Percentiles rank a stretch among this genome's conserved stretches.
Conservation (phyloP, 2,113 vertebrate genomes). For the Oostethus manadensis region DNA sequence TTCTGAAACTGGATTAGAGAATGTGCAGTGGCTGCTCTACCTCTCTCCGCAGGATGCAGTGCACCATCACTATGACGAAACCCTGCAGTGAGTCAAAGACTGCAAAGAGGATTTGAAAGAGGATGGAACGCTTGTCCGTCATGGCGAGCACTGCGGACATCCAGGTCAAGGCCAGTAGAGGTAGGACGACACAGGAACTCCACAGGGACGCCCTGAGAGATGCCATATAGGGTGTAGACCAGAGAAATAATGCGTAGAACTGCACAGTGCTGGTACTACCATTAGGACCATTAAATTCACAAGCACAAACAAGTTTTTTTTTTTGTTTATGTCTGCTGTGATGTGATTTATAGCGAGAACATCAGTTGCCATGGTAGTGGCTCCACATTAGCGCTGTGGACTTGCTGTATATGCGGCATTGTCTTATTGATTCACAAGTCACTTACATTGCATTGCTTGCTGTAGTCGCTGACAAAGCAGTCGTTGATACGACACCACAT, state of each 20-base stretch:
- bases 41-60: conserved; percentile 96
- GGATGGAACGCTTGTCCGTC: conserved; percentile 98
- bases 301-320: not conserved
- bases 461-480: conserved; percentile 99
- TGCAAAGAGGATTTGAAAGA: conserved; percentile 98
- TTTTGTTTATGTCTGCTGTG: not conserved
- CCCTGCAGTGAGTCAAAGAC: conserved; percentile 99
- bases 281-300: not conserved
- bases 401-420: conserved; percentile 41
- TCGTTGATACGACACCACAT: conserved; percentile 99
- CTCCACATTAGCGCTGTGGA: conserved; percentile 24
- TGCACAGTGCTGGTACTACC: not conserved
- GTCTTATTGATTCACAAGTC: conserved; percentile 65
- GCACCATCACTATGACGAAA: conserved; percentile 99
- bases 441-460: conserved; percentile 99
- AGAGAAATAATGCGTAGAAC: conserved; percentile 9
- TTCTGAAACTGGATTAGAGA: not conserved
- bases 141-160: conserved; percentile 99
- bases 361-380: conserved; percentile 38
- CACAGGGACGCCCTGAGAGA: conserved; percentile 91
- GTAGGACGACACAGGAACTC: conserved; percentile 97
- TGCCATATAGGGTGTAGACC: conserved; percentile 14
- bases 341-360: conserved; percentile 6
- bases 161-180: conserved; percentile 95
- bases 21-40: conserved; percentile 51